These are phyloP conservation scores for Naja naja DNA, from an alignment of 2,113 vertebrate species.

Conservation along the genomic window DNA sequence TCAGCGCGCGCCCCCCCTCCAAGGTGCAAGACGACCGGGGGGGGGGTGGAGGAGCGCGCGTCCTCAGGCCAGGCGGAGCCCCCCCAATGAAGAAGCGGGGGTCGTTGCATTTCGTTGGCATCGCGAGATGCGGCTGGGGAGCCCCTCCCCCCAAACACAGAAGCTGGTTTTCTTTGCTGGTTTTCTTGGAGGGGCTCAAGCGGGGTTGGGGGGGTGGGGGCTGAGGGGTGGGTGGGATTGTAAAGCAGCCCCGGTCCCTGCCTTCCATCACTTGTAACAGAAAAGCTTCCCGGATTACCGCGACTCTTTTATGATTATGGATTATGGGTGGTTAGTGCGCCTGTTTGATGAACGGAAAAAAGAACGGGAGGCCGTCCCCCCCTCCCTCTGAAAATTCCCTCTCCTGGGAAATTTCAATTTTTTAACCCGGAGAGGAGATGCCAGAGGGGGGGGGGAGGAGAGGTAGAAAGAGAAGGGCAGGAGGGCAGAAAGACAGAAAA, in stretches of 20 bases:
- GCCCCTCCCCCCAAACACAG: not conserved
- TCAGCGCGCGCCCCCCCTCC: not conserved
- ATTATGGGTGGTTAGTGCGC: not conserved
- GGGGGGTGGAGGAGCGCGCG: no score
- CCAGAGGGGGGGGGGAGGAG: no score
- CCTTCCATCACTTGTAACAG: not conserved
- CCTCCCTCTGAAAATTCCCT: not conserved
- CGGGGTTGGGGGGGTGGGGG: no score
- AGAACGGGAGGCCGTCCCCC: not conserved
- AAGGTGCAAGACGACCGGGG: not conserved
- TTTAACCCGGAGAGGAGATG: not conserved
- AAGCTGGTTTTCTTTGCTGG: not conserved
- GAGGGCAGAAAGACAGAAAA: not conserved
- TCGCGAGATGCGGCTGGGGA: not conserved
- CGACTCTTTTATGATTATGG: not conserved
- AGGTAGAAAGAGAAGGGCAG: not conserved
- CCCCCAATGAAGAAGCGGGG: not conserved
- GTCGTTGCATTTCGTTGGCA: not conserved
- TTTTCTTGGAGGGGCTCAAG: not conserved
- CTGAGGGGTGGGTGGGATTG: accelerated
- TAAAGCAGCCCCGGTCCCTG: not conserved
- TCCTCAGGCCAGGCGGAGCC: not conserved
- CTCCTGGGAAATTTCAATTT: not conserved
- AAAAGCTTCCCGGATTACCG: not conserved
- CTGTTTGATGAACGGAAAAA: not conserved